A percentile compares a stretch with the other conserved stretches of the same genome.
These are phyloP conservation scores for Phenganax stokvisi DNA, from an alignment of 92 coral and sea anemone genomes.

Conservation along the genomic window DNA sequence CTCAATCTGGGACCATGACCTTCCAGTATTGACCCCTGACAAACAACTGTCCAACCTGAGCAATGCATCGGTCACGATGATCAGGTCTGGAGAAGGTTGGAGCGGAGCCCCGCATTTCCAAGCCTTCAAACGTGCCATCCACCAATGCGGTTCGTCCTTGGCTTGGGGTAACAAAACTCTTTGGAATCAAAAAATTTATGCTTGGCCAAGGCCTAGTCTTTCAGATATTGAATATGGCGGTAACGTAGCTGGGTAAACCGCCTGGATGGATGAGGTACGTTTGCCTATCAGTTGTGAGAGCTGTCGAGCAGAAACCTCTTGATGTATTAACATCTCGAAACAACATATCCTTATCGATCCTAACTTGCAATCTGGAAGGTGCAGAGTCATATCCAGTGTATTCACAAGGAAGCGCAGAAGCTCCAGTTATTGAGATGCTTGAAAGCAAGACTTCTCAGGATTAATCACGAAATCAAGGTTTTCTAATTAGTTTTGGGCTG, in stretches of 20 bases:
- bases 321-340: constrained; percentile 12
- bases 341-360: background rate
- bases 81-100: constrained; percentile 28
- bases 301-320: constrained; percentile 15
- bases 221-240: background rate
- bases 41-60: background rate
- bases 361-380: too few relatives aligned
- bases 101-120: background rate
- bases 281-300: background rate
- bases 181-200: too few relatives aligned
- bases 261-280: constrained; percentile 45
- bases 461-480: too few relatives aligned
- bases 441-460: too few relatives aligned
- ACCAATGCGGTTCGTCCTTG: too few relatives aligned
- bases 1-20: constrained; percentile 45
- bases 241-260: background rate
- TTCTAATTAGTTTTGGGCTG: too few relatives aligned
- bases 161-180: too few relatives aligned
- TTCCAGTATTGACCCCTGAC: constrained; percentile 11
- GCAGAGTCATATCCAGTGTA: too few relatives aligned
- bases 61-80: constrained; percentile 43
- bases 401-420: too few relatives aligned
- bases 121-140: background rate
- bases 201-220: constrained; percentile 4
- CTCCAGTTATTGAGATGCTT: too few relatives aligned